Evolutionary conservation across 1,140 invertebrate genomes (phyloP).

Genomic region (Drosophila chauvacae): DNA sequence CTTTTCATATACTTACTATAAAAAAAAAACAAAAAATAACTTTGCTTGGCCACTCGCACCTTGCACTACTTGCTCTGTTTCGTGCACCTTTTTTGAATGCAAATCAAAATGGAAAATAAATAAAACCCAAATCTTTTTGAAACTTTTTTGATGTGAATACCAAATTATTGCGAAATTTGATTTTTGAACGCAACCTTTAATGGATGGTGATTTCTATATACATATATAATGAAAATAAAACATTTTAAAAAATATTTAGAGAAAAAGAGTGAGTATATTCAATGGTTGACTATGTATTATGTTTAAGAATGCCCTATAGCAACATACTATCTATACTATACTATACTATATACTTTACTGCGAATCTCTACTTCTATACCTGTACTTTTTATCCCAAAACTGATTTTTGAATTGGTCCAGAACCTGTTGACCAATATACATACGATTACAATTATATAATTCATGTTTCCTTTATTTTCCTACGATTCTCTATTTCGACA

Average conservation of each 20-base stretch:
- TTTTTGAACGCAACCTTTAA: constrained; percentile 84
- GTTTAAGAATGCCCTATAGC: constrained; percentile 78
- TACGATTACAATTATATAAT: constrained; percentile 40
- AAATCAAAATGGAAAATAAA: constrained; percentile 76
- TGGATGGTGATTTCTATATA: constrained; percentile 78
- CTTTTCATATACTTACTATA: constrained; percentile 74
- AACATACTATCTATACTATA: constrained; percentile 49
- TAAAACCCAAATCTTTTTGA: constrained; percentile 70
- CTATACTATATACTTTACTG: constrained; percentile 10
- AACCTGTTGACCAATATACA: constrained; percentile 47
- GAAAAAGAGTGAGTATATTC: constrained; percentile 84
- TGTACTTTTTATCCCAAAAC: constrained; percentile 40
- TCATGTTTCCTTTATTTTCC: constrained; percentile 74
- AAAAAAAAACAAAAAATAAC: constrained; percentile 62
- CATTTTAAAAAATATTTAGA: constrained; percentile 78
- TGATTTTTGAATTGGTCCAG: constrained; percentile 44
- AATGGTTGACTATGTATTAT: constrained; percentile 75
- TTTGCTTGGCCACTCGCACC: constrained; percentile 83
- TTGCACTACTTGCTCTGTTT: constrained; percentile 82
- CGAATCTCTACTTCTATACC: constrained; percentile 35
- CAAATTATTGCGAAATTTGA: constrained; percentile 83
- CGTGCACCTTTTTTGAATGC: constrained; percentile 82
- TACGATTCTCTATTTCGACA: constrained; percentile 74
- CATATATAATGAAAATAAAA: constrained; percentile 65
- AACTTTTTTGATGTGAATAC: constrained; percentile 82